These are phyloP conservation scores for Nyleta sp. DNA, from an alignment of 2,888 invertebrate genomes.

Conservation along the genomic window DNA sequence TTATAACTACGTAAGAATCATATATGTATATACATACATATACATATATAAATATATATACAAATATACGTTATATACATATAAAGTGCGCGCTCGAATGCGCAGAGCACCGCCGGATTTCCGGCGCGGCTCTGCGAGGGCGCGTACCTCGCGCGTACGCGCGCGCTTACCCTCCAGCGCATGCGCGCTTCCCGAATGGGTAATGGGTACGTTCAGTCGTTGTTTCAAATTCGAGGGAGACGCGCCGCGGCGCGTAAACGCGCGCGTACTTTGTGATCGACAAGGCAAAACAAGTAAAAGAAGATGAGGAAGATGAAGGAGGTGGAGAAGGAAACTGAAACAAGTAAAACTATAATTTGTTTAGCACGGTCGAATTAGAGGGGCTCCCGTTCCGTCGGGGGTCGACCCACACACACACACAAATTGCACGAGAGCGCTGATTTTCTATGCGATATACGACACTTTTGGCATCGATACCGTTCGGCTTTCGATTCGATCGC, in stretches of 20 bases:
- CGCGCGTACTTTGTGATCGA: constrained; percentile 43
- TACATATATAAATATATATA: constrained; percentile 52
- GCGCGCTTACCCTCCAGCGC: constrained; percentile 9
- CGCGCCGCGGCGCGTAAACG: constrained; percentile 17
- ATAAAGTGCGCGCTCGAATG: constrained; percentile 25
- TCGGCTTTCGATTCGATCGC: constrained; percentile 47
- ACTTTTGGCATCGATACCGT: constrained; percentile 54
- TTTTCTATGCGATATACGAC: constrained; percentile 47
- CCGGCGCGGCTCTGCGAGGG: neutral
- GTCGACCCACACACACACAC: constrained; percentile 41
- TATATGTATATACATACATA: constrained; percentile 62
- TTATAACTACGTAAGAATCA: constrained; percentile 72
- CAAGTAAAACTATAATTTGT: constrained; percentile 66
- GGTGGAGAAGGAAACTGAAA: constrained; percentile 14
- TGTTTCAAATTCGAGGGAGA: too few species aligned
- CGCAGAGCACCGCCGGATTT: neutral
- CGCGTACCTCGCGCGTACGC: constrained; percentile 4
- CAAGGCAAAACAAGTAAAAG: constrained; percentile 38
- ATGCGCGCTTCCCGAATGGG: neutral
- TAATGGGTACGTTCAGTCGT: too few species aligned
- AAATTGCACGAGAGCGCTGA: constrained; percentile 44
- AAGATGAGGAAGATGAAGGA: constrained; percentile 13
- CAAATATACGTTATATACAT: constrained; percentile 57
- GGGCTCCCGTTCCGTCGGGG: neutral
- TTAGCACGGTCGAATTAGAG: constrained; percentile 59